Evolutionary conservation across 37 sponge, comb jelly and placozoan genomes (phyloP).

Genomic region (Hormiphora californensis): DNA sequence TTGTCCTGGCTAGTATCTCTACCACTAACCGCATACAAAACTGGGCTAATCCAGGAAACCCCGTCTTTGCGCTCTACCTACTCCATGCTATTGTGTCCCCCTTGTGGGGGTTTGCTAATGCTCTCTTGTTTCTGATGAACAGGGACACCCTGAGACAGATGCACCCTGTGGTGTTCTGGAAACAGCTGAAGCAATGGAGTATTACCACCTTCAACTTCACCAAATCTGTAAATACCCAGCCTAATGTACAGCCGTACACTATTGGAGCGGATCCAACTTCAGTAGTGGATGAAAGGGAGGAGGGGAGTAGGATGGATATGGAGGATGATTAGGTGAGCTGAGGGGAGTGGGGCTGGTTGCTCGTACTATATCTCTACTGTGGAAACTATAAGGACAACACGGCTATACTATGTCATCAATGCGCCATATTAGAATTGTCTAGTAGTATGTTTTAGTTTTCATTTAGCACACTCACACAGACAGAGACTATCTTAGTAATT

Average conservation of each 20-base stretch:
- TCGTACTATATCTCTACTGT: too few relatives aligned
- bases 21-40: conserved; percentile 36
- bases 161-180: not conserved
- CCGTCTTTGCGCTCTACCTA: not conserved
- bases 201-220: conserved; percentile 25
- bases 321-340: too few relatives aligned
- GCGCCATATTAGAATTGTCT: too few relatives aligned
- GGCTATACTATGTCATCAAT: too few relatives aligned
- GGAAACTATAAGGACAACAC: too few relatives aligned
- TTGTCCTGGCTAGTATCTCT: not conserved
- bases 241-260: not conserved
- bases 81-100: conserved; percentile 4
- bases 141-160: conserved; percentile 36
- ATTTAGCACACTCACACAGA: too few relatives aligned
- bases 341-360: too few relatives aligned
- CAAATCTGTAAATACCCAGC: not conserved
- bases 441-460: too few relatives aligned
- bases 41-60: conserved; percentile 44
- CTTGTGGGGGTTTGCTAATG: conserved; percentile 43
- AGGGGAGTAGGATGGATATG: not conserved
- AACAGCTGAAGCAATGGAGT: not conserved
- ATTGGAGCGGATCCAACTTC: not conserved
- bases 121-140: conserved; percentile 7
- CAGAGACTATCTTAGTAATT: too few relatives aligned
- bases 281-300: not conserved